Evolutionary conservation across 2,888 invertebrate genomes (phyloP), one percentile per base, ranked within the genome.

Genomic region (Steinernema hermaphroditum): DNA sequence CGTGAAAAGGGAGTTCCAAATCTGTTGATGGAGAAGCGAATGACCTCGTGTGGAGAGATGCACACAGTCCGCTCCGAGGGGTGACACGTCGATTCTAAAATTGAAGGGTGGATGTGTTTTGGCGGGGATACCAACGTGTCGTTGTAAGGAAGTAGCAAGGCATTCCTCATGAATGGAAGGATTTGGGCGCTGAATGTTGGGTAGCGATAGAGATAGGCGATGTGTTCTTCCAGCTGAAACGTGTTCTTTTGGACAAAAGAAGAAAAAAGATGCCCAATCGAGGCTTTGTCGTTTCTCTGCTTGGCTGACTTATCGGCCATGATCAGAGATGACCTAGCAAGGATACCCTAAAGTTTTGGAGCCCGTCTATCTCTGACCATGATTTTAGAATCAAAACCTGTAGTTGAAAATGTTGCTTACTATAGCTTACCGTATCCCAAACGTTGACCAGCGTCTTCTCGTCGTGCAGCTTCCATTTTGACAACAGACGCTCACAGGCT

Each of bases 21-120:
- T 54, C 27, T 54, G 24, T 12, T 19, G 54, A 54, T 54, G 54
- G 12, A 54, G 24, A 4, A 54, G 54, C 54, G 54, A 54, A 27
- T 54, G 54, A 4, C 54, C 54, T 4, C 54, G 22, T 2, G 54
- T 27, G 54, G 19, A 19, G 54, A 54, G 27, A 22, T 54, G 54
- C 14, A 54, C 54, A 27, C 54, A 54, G 54, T 54, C 54, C 4
- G 54, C 19, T 19, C 54, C 54, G 54, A 54, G 54, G 6, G 54
- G 54, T 14, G 54, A 54, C 12, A 54, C 27, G 54, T 54, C 54
- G 54, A 54, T 22, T 6, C 54, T 54, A 27, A 16, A 54, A 54
- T n/a, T n/a, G n/a, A n/a, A n/a, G n/a, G n/a, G n/a, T n/a, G n/a
- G n/a, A n/a, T n/a, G n/a, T n/a, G n/a, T n/a, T n/a, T n/a, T n/a